These are phyloP conservation scores for Hirtodrosophila histrioides DNA, from an alignment of 2,888 invertebrate genomes.

Conservation along the genomic window DNA sequence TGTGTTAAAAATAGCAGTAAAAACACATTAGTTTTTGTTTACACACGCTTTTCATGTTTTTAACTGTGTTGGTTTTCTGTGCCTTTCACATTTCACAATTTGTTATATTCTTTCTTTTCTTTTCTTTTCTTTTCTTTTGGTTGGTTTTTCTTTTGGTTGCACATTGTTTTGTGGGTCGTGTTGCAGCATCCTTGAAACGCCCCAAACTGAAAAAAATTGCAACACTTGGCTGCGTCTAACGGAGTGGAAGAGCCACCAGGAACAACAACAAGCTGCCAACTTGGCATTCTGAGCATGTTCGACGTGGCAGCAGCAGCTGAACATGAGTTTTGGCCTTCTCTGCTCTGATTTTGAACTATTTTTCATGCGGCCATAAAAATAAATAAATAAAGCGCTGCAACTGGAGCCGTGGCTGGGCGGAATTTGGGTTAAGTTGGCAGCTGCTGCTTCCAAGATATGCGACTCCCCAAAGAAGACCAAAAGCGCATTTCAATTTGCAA, in stretches of 20 bases:
- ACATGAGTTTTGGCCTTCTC: slow-evolving; percentile 46
- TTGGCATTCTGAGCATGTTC: slow-evolving; percentile 72
- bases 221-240: slow-evolving; percentile 62
- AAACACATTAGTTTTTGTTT: slow-evolving; percentile 79
- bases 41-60: slow-evolving; percentile 72
- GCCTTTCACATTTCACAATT: slow-evolving; percentile 38
- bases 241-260: slow-evolving; percentile 43
- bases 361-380: slow-evolving; percentile 70
- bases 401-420: slow-evolving; percentile 3
- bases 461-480: not conserved
- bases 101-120: slow-evolving; percentile 24
- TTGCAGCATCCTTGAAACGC: slow-evolving; percentile 73
- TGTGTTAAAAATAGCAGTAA: slow-evolving; percentile 71
- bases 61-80: slow-evolving; percentile 60
- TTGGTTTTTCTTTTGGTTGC: slow-evolving; percentile 19
- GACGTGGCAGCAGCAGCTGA: slow-evolving; percentile 51
- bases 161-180: slow-evolving; percentile 67
- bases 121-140: slow-evolving; percentile 24
- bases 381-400: slow-evolving; percentile 64
- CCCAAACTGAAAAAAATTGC: slow-evolving; percentile 49
- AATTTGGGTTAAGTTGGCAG: slow-evolving; percentile 77
- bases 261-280: slow-evolving; percentile 10
- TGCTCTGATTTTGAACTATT: slow-evolving; percentile 70
- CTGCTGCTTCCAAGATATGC: slow-evolving; percentile 49
- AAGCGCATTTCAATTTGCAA: slow-evolving; percentile 50